phyloP scores from a whole-genome alignment of 2,113 vertebrate genomes.

The Todiramphus saurophagus region DNA sequence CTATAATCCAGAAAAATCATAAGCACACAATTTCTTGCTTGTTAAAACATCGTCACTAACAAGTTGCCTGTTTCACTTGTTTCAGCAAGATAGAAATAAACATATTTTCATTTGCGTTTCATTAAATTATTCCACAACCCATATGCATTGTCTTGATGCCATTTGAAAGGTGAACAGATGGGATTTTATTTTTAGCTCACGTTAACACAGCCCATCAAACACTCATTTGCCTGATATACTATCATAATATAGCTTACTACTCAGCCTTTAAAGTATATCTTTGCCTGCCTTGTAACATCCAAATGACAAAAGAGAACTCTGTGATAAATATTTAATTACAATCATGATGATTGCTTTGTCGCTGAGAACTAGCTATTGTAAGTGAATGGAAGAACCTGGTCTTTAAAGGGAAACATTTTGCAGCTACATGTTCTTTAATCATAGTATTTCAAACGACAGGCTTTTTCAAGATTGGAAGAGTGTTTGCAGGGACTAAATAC shows the following conservation, averaged over 20 bases:
- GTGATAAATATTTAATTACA: slow-evolving; percentile 68
- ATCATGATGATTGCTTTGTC: slow-evolving; percentile 22
- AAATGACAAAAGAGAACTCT: slow-evolving; percentile 58
- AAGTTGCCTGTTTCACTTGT: slow-evolving; percentile 50
- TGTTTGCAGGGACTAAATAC: accelerated
- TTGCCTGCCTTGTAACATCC: slow-evolving; percentile 45
- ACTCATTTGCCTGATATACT: slow-evolving; percentile 72
- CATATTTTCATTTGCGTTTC: slow-evolving; percentile 69
- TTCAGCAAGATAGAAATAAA: slow-evolving; percentile 49
- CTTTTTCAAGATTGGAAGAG: background rate
- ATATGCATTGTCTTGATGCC: slow-evolving; percentile 55
- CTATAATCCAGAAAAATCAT: background rate
- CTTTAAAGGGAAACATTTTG: background rate
- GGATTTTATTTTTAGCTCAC: slow-evolving; percentile 79
- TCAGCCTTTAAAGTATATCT: slow-evolving; percentile 62
- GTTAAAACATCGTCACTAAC: slow-evolving; percentile 56
- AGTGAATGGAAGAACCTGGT: background rate
- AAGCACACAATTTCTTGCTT: slow-evolving; percentile 12
- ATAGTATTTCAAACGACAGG: background rate
- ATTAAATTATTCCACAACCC: slow-evolving; percentile 63
- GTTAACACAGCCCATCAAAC: slow-evolving; percentile 74
- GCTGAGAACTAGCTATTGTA: slow-evolving; percentile 10
- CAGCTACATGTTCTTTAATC: background rate
- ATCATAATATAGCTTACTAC: slow-evolving; percentile 68
- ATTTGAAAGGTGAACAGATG: slow-evolving; percentile 81